phyloP scores from a whole-genome alignment of 2,888 invertebrate genomes.

The Pseudococcus jackbeardsleyi region DNA sequence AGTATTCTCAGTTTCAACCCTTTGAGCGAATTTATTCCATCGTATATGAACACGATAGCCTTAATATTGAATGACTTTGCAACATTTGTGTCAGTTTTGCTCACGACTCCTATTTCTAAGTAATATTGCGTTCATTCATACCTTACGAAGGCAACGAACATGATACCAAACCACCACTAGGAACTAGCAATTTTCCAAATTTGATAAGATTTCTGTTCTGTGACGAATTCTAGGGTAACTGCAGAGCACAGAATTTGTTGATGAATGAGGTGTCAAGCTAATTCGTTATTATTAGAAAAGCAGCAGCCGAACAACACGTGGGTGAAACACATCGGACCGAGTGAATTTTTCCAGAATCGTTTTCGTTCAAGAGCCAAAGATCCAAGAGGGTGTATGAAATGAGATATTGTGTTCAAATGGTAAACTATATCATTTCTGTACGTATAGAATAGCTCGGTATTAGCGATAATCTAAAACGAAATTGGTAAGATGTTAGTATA shows the following conservation, averaged over 20 bases:
- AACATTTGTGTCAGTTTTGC: background rate
- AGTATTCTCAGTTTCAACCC: too few relatives aligned
- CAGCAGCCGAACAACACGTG: slow-evolving; percentile 10
- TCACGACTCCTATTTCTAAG: background rate
- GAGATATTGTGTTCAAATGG: background rate
- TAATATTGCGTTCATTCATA: background rate
- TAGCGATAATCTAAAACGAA: background rate
- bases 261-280: slow-evolving; percentile 65
- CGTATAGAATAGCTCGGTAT: background rate
- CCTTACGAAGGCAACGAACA: background rate
- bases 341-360: slow-evolving; percentile 25
- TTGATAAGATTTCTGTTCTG: slow-evolving; percentile 54
- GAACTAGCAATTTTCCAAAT: slow-evolving; percentile 51
- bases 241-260: slow-evolving; percentile 44
- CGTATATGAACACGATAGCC: too few relatives aligned
- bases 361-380: background rate
- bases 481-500: background rate
- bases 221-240: slow-evolving; percentile 34
- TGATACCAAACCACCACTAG: background rate
- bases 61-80: background rate
- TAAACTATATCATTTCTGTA: background rate
- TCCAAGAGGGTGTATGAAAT: background rate
- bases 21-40: too few relatives aligned
- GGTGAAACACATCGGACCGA: background rate
- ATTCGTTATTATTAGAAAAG: slow-evolving; percentile 65